Percentiles rank a stretch among this genome's conserved stretches.
Conservation (phyloP, 2,888 invertebrate species). For the Tenthredo amoena region DNA sequence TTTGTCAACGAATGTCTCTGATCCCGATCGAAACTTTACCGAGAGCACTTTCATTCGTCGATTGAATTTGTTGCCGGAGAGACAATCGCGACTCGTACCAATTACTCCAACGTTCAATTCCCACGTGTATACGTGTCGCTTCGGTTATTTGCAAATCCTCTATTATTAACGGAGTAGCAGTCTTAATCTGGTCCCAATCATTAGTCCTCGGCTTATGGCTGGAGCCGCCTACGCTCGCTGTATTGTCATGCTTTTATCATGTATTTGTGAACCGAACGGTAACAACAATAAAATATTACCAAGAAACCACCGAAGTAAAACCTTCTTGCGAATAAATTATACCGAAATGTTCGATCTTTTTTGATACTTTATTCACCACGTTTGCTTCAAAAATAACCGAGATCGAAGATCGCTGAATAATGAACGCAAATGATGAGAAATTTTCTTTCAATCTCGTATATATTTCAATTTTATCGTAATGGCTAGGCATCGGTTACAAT, state of each 20-base stretch:
- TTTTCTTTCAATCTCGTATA: not conserved
- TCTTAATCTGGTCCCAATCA: slow-evolving; percentile 37
- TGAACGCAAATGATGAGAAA: not conserved
- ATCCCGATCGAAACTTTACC: not conserved
- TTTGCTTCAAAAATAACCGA: not conserved
- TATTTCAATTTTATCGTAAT: not conserved
- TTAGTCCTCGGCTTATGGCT: slow-evolving; percentile 35
- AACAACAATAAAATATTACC: not conserved
- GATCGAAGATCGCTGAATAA: not conserved
- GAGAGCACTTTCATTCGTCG: not conserved
- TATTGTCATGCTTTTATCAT: not conserved
- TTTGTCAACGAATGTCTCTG: slow-evolving; percentile 25
- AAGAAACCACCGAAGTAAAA: not conserved
- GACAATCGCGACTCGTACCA: slow-evolving; percentile 14
- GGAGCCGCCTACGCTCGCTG: not conserved
- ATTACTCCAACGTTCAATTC: not conserved
- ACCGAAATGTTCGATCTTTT: not conserved
- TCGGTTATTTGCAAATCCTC: slow-evolving; percentile 13
- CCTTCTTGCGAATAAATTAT: not conserved
- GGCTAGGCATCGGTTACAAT: not conserved
- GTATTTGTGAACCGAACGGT: not conserved
- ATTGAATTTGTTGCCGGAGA: not conserved
- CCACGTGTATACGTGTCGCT: slow-evolving; percentile 17
- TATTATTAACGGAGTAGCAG: slow-evolving; percentile 24
- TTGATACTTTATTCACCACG: not conserved